A percentile compares a stretch with the other conserved stretches of the same genome.
phyloP scores from a whole-genome alignment of 2,888 invertebrate species.

The Watsonalla cultraria region DNA sequence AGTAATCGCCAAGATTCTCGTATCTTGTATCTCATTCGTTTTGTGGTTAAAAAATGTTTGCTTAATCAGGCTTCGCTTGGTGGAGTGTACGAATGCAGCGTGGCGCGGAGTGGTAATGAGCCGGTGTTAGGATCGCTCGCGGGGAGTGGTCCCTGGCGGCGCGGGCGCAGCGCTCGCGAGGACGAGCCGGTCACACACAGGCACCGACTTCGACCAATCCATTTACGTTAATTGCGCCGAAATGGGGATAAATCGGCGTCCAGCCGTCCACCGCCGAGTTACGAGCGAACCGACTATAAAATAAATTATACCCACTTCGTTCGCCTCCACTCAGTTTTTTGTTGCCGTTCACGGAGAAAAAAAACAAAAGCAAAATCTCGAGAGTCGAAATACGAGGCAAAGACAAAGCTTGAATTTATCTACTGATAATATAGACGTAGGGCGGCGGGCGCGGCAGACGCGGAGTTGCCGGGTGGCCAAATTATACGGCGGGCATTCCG shows the following conservation, averaged over 20 bases:
- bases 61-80: constrained; percentile 40
- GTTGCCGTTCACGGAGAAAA: constrained; percentile 64
- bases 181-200: constrained; percentile 49
- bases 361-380: constrained; percentile 72
- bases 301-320: constrained; percentile 79
- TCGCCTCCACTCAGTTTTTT: constrained; percentile 77
- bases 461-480: constrained; percentile 69
- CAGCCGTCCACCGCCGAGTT: constrained; percentile 76
- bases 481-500: constrained; percentile 75
- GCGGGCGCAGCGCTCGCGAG: constrained; percentile 24
- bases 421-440: constrained; percentile 79
- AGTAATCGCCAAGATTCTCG: constrained; percentile 60
- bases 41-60: constrained; percentile 58
- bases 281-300: constrained; percentile 77
- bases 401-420: constrained; percentile 79
- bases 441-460: constrained; percentile 68
- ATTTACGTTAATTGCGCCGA: constrained; percentile 77
- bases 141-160: constrained; percentile 42
- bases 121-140: constrained; percentile 34
- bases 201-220: constrained; percentile 69
- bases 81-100: constrained; percentile 17
- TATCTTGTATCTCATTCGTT: constrained; percentile 53
- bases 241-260: constrained; percentile 77
- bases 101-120: constrained; percentile 20
- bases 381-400: constrained; percentile 78